Conservation (phyloP, 2,888 invertebrate species). For the Cataglyphis altisquamis region DNA sequence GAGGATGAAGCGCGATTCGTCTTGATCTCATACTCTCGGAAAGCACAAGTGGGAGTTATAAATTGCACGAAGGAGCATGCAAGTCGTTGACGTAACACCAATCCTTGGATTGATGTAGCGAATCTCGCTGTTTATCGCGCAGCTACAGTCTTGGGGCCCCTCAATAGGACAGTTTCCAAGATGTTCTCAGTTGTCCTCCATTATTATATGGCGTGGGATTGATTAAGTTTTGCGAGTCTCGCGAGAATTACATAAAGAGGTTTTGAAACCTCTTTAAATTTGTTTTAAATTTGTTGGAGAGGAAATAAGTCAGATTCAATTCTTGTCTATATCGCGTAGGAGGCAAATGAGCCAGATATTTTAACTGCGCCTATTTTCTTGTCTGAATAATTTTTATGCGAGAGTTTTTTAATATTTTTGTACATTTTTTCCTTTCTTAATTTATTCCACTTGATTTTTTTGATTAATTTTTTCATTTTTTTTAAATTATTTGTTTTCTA, state of each 20-base stretch:
- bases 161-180: slow-evolving; percentile 42
- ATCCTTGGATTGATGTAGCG: slow-evolving; percentile 55
- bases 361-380: not conserved
- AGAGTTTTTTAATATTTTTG: not conserved
- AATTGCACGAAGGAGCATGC: slow-evolving; percentile 61
- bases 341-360: slow-evolving; percentile 39
- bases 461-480: not conserved
- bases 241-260: slow-evolving; percentile 32
- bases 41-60: slow-evolving; percentile 67
- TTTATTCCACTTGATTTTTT: not conserved
- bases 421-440: not conserved
- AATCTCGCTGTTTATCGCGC: slow-evolving; percentile 47
- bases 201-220: slow-evolving; percentile 53
- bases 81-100: slow-evolving; percentile 62
- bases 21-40: slow-evolving; percentile 66
- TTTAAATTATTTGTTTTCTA: not conserved
- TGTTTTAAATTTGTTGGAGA: slow-evolving; percentile 42
- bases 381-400: slow-evolving; percentile 17
- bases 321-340: slow-evolving; percentile 23
- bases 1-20: slow-evolving; percentile 63
- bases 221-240: slow-evolving; percentile 28
- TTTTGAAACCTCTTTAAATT: not conserved
- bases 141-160: slow-evolving; percentile 10
- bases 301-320: slow-evolving; percentile 47
- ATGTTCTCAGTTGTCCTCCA: slow-evolving; percentile 16